Percentiles rank a stretch among this genome's conserved stretches.
phyloP scores from a whole-genome alignment of 1,140 invertebrate species.

The Whitmania pigra region DNA sequence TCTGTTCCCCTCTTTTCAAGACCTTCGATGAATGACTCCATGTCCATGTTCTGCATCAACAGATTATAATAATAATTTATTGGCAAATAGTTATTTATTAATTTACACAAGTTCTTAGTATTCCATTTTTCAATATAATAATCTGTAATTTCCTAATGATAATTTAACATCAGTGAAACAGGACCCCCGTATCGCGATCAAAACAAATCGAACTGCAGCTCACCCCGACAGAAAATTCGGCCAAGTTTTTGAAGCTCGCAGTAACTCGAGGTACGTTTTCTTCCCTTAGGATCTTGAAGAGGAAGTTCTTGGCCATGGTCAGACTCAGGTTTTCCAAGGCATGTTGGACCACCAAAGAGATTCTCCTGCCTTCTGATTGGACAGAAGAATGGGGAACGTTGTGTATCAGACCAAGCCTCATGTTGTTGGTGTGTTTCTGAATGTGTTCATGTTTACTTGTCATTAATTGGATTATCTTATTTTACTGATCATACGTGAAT shows the following conservation, averaged over 20 bases:
- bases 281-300: conserved; percentile 55
- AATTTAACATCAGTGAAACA: too few species aligned
- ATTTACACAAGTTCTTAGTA: too few species aligned
- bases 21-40: conserved; percentile 35
- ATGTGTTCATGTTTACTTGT: too few species aligned
- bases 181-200: too few species aligned
- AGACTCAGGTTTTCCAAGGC: conserved; percentile 48
- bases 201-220: conserved; percentile 22
- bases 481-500: too few species aligned
- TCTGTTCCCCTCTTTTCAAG: conserved; percentile 35
- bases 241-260: conserved; percentile 36
- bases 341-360: conserved; percentile 39
- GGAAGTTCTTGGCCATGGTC: conserved; percentile 51
- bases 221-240: conserved; percentile 39
- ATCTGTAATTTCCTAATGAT: too few species aligned
- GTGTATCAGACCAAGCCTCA: conserved; percentile 41
- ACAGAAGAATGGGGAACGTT: conserved; percentile 30
- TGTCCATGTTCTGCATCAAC: conserved; percentile 40
- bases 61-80: too few species aligned
- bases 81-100: too few species aligned
- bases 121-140: too few species aligned
- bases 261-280: conserved; percentile 36
- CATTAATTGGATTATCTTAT: too few species aligned
- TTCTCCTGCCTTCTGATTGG: conserved; percentile 19
- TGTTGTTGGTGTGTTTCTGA: conserved; percentile 31